These are phyloP conservation scores for Picus viridis DNA, from an alignment of 2,797 vertebrate genomes.

Conservation along the genomic window DNA sequence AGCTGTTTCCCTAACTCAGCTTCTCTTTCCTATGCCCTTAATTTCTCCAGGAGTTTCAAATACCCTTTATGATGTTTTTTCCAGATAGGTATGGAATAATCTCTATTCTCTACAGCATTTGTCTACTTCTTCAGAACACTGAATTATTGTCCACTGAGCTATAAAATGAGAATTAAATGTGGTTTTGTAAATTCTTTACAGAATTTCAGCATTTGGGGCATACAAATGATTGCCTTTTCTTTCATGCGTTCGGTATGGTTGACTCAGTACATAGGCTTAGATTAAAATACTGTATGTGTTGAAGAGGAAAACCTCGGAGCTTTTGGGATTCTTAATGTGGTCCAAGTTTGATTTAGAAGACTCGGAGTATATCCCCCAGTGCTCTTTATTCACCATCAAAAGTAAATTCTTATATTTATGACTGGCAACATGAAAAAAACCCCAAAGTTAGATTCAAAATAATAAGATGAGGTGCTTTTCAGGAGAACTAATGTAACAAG, in stretches of 20 bases:
- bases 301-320: not conserved
- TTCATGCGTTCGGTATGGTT: not conserved
- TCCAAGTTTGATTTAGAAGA: constrained; percentile 12
- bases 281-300: not conserved
- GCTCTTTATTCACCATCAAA: constrained; percentile 52
- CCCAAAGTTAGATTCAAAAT: constrained; percentile 26
- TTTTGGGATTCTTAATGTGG: constrained; percentile 18
- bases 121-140: constrained; percentile 46
- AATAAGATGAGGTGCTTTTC: constrained; percentile 49
- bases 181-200: not conserved
- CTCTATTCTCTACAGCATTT: constrained; percentile 27
- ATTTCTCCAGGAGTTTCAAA: constrained; percentile 60
- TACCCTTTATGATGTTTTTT: constrained; percentile 46
- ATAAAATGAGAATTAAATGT: constrained; percentile 17
- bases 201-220: constrained; percentile 12
- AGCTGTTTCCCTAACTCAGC: not conserved
- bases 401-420: constrained; percentile 59
- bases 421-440: constrained; percentile 50
- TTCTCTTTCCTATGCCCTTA: not conserved
- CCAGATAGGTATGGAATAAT: constrained; percentile 23
- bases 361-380: not conserved
- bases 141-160: constrained; percentile 39
- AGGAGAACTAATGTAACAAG: constrained; percentile 53
- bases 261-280: not conserved
- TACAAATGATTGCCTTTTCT: not conserved